phyloP scores from a whole-genome alignment of 2,113 vertebrate species.

The Esox niger region DNA sequence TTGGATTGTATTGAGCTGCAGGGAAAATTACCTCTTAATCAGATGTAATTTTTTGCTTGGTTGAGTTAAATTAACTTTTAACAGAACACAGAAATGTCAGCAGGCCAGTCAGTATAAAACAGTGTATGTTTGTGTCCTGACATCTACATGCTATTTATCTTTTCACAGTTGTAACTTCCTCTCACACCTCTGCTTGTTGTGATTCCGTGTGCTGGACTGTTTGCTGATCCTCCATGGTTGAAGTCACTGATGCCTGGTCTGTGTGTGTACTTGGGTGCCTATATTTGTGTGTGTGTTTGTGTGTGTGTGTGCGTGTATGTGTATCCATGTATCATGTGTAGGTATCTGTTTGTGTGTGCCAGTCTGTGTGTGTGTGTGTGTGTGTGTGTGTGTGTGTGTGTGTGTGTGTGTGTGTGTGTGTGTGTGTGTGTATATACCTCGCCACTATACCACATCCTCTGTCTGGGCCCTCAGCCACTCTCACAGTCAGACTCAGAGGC shows the following conservation, averaged over 20 bases:
- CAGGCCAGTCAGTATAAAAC: neutral
- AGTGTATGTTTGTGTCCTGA: constrained; percentile 2
- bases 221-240: neutral
- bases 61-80: constrained; percentile 13
- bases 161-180: constrained; percentile 20
- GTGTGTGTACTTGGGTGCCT: no score
- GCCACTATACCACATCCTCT: constrained; percentile 25
- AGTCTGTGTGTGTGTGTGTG: constrained; percentile 5
- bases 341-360: no score
- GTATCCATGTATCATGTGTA: no score
- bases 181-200: neutral
- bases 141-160: constrained; percentile 8
- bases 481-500: constrained; percentile 56
- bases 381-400: neutral
- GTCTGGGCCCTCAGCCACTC: constrained; percentile 36
- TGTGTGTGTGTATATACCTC: neutral
- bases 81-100: constrained; percentile 12
- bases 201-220: neutral
- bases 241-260: neutral
- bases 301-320: constrained; percentile 1
- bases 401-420: neutral
- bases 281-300: neutral
- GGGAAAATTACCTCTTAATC: constrained; percentile 36
- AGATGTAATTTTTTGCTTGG: neutral
- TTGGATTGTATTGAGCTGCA: constrained; percentile 30